phyloP scores from a whole-genome alignment of 2,113 vertebrate genomes.

The Strigops habroptila region DNA sequence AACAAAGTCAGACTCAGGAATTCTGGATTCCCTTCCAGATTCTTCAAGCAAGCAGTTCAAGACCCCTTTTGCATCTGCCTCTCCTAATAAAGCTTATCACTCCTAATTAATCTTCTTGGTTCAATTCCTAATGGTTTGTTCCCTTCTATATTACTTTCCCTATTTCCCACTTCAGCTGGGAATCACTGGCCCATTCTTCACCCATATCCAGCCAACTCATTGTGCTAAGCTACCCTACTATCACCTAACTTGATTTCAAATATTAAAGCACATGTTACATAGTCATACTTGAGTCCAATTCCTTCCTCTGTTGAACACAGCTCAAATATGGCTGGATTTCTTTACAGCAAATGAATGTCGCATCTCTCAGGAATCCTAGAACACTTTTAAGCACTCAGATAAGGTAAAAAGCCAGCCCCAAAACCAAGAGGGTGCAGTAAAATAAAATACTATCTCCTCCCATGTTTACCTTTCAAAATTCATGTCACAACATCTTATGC shows the following conservation, averaged over 20 bases:
- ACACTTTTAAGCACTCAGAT: neutral
- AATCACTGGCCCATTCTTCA: neutral
- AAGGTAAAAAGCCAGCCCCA: neutral
- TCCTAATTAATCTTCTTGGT: neutral
- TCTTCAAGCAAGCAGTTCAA: neutral
- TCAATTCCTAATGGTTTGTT: neutral
- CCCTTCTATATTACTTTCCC: neutral
- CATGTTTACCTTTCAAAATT: neutral
- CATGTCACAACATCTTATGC: rapidly evolving
- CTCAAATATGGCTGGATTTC: neutral
- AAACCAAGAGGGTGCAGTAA: neutral
- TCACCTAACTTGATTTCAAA: neutral
- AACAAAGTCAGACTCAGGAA: neutral
- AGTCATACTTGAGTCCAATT: neutral
- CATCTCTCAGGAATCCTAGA: neutral
- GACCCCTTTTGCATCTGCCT: neutral
- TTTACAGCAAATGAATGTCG: rapidly evolving
- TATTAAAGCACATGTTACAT: neutral
- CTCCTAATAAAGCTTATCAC: neutral
- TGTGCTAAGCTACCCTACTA: neutral
- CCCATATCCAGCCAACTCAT: neutral
- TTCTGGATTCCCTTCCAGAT: neutral
- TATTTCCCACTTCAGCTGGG: neutral
- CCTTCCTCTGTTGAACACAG: neutral
- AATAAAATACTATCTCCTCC: neutral